Evolutionary conservation across 2,888 invertebrate species (phyloP), one percentile per base, ranked within the genome.

Genomic region (Agrochola macilenta): DNA sequence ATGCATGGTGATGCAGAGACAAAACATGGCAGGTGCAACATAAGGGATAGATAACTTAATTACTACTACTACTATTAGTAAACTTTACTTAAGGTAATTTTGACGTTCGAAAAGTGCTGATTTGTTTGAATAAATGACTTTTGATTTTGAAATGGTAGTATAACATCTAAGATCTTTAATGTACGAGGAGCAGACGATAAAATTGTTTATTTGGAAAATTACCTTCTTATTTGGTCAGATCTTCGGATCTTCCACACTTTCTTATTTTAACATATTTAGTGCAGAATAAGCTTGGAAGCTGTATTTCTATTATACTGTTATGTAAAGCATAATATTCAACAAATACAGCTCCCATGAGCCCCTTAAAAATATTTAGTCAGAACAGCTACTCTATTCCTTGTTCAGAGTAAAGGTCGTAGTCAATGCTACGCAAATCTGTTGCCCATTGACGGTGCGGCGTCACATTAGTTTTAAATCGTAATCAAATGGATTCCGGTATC

Each of bases 391-490:
- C 85, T 49, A 85, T 60, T 9, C 9, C 11, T 63, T 80, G 35
- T 78, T 30, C 43, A 69, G 39, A 79, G 58, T 72, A 83, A 87
- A 89, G 87, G 87, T 80, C 84, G 80, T 69, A 57, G 8, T 60
- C 60, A 17, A 60, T 61, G 35, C 63, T 85, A 89, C 84, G 88
- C 84, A 87, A 90, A 91, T 88, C 77, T 69, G 79, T 81, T 71
- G 69, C 49, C 79, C 85, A 86, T 87, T 81, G 69, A 77, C 54
- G 72, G 77, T 7, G 43, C 74, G 74, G 80, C 82, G 72, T 68
- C 69, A 70, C 74, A 76, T 68, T 64, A 63, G 35, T 69, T 76
- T 77, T 69, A 72, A 65, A 84, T 75, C 7, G 63, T 64, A 65
- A 76, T 66, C 69, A 60, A 60, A 85, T 26, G 46, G 12, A 81